phyloP scores from a whole-genome alignment of 2,888 invertebrate species.

The Perizoma flavofasciatum region DNA sequence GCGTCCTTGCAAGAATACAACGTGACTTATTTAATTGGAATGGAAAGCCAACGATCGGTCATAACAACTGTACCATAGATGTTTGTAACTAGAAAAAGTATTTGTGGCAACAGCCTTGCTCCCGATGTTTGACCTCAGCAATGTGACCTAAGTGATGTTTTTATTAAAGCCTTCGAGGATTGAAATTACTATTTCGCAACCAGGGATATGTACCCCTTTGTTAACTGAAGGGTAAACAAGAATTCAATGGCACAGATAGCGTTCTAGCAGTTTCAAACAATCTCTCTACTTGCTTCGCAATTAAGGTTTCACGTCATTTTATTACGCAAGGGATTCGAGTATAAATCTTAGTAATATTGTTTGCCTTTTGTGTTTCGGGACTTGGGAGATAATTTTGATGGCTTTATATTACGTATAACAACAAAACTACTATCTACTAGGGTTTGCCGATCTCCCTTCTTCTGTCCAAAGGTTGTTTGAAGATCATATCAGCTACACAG shows the following conservation, averaged over 20 bases:
- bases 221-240: constrained; percentile 41
- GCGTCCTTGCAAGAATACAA: constrained; percentile 35
- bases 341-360: constrained; percentile 36
- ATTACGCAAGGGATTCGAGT: constrained; percentile 38
- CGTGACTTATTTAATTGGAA: constrained; percentile 31
- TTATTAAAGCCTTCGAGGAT: constrained; percentile 31
- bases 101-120: constrained; percentile 49
- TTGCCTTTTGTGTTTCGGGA: constrained; percentile 29
- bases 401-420: constrained; percentile 20
- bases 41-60: constrained; percentile 31
- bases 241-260: constrained; percentile 43
- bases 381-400: constrained; percentile 26
- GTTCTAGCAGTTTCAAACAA: constrained; percentile 40
- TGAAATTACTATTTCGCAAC: constrained; percentile 28
- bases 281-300: constrained; percentile 38
- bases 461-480: constrained; percentile 15
- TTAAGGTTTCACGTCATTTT: constrained; percentile 42
- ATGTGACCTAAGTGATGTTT: constrained; percentile 37
- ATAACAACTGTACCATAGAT: constrained; percentile 25
- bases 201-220: constrained; percentile 30
- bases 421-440: constrained; percentile 9
- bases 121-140: constrained; percentile 47
- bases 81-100: constrained; percentile 20
- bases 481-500: constrained; percentile 8
- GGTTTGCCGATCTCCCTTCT: constrained; percentile 1